Base-by-base conservation (phyloP, 2,888 invertebrate genomes). In the Acleris literana region DNA sequence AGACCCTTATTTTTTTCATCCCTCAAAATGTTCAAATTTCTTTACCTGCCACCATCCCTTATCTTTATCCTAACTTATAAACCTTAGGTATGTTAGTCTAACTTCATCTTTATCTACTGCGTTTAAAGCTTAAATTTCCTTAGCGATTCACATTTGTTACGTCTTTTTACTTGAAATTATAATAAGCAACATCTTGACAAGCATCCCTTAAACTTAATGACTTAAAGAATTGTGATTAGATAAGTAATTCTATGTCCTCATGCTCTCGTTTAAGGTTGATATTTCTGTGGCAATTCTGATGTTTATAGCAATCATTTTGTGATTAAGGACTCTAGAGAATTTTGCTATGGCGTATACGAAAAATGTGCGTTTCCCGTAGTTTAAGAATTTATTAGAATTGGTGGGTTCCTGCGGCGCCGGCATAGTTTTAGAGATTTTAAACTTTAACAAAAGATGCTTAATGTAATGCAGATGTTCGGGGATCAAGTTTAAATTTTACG, bases 11-110 rank as follows among this genome's bases (percentile, higher is more conserved):
- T 92, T 92, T 90, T 91, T 80, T 82, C 88, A 88, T 88, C 92
- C 92, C 90, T 90, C 83, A 85, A 84, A 90, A 87, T 85, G 90
- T 92, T 92, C 84, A 83, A 90, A 91, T 91, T 91, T 90, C 89
- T 89, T 82, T 92, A 92, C 92, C 92, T 92, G 92, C 88, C 78
- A 72, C 69, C 77, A 78, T 77, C 79, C 80, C 74, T 78, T 71
- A 68, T 13, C 29, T 58, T 44, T 6, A 49, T 25, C 39, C 17
- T 16, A 46, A 69, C 74, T 1, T 75, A 86, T 63, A 68, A 75
- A 72, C 58, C 18, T 20, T 18, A 53, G 9, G 0, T 0, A 5
- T 13, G 1, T 7, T 48, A 68, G 62, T 57, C 39, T 3, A 64
- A 22, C 20, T 64, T 79, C 69, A 74, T 72, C 79, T 71, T 73